Conservation (phyloP, 2,797 vertebrate species). For the Diglossa cyanea region DNA sequence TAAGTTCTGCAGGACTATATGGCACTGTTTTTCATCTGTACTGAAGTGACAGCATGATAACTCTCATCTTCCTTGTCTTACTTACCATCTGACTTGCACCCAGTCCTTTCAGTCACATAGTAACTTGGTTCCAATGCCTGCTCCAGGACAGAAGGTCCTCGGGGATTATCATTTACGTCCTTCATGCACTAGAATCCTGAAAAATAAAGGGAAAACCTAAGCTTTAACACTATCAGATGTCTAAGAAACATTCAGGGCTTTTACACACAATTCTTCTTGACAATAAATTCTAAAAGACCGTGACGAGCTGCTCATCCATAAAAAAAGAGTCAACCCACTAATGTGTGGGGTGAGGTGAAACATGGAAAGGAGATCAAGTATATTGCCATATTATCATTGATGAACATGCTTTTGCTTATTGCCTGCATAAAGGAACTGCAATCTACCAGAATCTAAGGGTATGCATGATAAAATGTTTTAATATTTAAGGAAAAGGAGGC, state of each 20-base stretch:
- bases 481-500: neutral
- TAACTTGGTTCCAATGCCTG: neutral
- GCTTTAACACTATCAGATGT: neutral
- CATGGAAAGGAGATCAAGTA: neutral
- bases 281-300: neutral
- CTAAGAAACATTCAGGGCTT: neutral
- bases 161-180: conserved; percentile 1
- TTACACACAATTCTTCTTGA: neutral
- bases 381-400: neutral
- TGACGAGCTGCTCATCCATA: neutral
- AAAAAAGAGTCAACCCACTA: neutral
- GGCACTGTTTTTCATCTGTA: neutral
- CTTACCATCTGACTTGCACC: conserved; percentile 41
- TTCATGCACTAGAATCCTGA: conserved; percentile 24
- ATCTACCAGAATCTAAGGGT: neutral
- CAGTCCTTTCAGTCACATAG: conserved; percentile 43
- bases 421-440: neutral
- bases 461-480: neutral
- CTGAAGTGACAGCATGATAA: neutral
- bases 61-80: neutral
- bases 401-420: neutral
- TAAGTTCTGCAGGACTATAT: neutral
- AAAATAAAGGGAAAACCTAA: neutral
- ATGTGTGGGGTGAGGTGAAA: neutral
- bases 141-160: conserved; percentile 20